Evolutionary conservation across 2,888 invertebrate species (phyloP).

Genomic region (Diarsia rubi): DNA sequence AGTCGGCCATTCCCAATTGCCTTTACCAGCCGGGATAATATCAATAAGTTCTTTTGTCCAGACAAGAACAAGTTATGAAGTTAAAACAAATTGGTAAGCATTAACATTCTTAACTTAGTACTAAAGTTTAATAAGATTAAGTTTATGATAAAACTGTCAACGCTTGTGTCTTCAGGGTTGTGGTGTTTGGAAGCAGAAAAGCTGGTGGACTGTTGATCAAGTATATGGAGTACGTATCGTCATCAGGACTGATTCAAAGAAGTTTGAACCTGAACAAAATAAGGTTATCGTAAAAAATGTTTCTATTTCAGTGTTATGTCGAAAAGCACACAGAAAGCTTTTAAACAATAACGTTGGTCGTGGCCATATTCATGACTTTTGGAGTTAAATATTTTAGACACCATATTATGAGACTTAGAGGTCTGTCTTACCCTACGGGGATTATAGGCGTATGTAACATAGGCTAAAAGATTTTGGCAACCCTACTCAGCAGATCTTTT

Average conservation of each 20-base stretch:
- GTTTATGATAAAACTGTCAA: conserved; percentile 49
- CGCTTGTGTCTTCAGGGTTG: conserved; percentile 28
- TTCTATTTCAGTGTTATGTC: too few relatives aligned
- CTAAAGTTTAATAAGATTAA: conserved; percentile 33
- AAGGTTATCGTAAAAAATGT: too few relatives aligned
- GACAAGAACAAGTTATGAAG: conserved; percentile 36
- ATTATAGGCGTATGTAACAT: not conserved
- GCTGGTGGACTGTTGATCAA: not conserved
- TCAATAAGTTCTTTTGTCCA: conserved; percentile 37
- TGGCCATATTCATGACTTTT: not conserved
- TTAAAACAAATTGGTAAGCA: conserved; percentile 39
- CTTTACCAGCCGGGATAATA: conserved; percentile 25
- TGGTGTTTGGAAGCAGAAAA: not conserved
- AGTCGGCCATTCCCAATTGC: conserved; percentile 16
- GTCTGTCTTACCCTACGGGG: too few relatives aligned
- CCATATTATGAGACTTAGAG: not conserved
- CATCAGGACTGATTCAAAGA: too few relatives aligned
- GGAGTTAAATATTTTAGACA: too few relatives aligned
- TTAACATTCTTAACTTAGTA: conserved; percentile 47
- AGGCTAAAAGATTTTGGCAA: not conserved
- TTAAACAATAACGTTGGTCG: not conserved
- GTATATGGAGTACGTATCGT: too few relatives aligned
- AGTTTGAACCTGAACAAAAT: too few relatives aligned
- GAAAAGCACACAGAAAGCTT: not conserved
- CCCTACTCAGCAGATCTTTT: not conserved